Percentiles rank a stretch among this genome's conserved stretches.
Conservation (phyloP, 2,888 invertebrate species). For the Hoplodrina ambigua region DNA sequence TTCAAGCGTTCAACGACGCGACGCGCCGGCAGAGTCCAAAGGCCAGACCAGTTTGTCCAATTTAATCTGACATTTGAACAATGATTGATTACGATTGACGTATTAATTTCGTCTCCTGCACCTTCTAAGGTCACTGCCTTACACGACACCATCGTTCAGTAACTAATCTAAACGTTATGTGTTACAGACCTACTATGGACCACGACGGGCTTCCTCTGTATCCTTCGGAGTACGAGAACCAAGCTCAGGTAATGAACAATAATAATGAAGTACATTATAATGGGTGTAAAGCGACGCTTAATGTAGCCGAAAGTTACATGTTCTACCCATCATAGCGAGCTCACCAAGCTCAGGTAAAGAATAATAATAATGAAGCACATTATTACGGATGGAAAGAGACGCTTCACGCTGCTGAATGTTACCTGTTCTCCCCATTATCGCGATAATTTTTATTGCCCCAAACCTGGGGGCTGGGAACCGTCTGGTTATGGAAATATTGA, state of each 20-base stretch:
- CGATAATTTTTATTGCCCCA: too few species aligned
- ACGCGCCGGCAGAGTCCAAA: background rate
- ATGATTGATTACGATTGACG: too few species aligned
- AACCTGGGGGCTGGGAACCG: too few species aligned
- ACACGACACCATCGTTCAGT: background rate
- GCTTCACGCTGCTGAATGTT: too few species aligned
- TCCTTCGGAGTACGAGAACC: slow-evolving; percentile 43
- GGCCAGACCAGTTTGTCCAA: background rate
- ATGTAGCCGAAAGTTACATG: too few species aligned
- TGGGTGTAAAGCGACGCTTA: too few species aligned
- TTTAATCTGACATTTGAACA: background rate
- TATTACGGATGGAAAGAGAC: too few species aligned
- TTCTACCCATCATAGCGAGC: too few species aligned
- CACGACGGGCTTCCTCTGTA: slow-evolving; percentile 61
- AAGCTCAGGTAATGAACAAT: slow-evolving; percentile 46
- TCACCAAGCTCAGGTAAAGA: slow-evolving; percentile 54
- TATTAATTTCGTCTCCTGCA: background rate
- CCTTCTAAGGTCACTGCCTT: too few species aligned
- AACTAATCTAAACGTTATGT: slow-evolving; percentile 3
- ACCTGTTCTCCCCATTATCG: too few species aligned
- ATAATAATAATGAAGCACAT: background rate
- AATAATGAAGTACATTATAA: too few species aligned
- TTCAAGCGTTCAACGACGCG: background rate
- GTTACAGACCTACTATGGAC: slow-evolving; percentile 53
- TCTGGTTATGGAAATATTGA: too few species aligned